Evolutionary conservation across 1,140 invertebrate species (phyloP).

Genomic region (Papilio dardanus): DNA sequence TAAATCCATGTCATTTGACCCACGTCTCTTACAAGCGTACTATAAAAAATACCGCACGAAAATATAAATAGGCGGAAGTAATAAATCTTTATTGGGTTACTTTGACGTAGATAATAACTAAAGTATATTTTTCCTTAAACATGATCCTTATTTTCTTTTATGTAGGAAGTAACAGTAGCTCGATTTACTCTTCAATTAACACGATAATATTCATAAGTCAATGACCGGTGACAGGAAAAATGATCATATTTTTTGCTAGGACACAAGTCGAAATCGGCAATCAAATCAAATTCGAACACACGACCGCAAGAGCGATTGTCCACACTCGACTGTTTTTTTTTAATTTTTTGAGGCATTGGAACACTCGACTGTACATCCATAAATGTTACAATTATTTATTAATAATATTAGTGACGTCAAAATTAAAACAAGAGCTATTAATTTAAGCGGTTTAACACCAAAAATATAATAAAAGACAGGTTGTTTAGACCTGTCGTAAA

Average conservation of each 20-base stretch:
- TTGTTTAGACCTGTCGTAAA: background rate
- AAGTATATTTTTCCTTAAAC: background rate
- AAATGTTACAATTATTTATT: too few species aligned
- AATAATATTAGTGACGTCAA: background rate
- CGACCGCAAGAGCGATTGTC: too few species aligned
- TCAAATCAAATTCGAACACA: background rate
- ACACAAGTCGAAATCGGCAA: background rate
- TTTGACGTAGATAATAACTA: background rate
- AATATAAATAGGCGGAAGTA: background rate
- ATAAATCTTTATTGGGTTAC: conserved; percentile 16
- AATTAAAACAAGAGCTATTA: background rate
- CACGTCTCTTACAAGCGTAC: background rate
- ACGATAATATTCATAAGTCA: background rate
- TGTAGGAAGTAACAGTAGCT: background rate
- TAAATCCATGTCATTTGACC: background rate
- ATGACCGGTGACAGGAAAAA: background rate
- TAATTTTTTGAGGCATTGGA: too few species aligned
- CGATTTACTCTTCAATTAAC: background rate
- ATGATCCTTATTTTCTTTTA: background rate
- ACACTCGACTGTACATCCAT: too few species aligned
- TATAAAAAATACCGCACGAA: background rate
- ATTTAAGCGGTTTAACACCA: background rate
- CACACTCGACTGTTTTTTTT: too few species aligned
- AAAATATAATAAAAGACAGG: background rate
- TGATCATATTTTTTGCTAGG: background rate